Evolutionary conservation across 92 coral and sea anemone species (phyloP).

Genomic region (Pocillopora grandis): DNA sequence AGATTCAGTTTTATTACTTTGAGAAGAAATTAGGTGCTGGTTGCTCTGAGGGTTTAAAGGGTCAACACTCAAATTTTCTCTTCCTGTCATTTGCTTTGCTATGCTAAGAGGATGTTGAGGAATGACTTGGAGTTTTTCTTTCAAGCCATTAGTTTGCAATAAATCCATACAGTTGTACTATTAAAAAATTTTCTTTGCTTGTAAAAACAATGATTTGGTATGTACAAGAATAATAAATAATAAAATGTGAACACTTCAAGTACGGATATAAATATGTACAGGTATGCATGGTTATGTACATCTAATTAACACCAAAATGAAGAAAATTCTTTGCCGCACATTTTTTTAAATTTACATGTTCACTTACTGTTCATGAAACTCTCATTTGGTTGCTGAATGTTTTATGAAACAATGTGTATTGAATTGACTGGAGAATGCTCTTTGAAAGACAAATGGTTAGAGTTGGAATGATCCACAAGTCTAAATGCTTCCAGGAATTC

Average conservation of each 20-base stretch:
- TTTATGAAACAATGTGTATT: slow-evolving; percentile 39
- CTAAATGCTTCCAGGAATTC: slow-evolving; percentile 97
- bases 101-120: no score
- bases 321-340: neutral
- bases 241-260: neutral
- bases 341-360: no score
- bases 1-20: no score
- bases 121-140: no score
- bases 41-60: no score
- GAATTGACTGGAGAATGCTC: slow-evolving; percentile 37
- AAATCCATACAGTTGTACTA: no score
- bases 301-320: neutral
- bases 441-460: slow-evolving; percentile 26
- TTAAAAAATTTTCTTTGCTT: neutral
- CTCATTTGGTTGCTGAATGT: no score
- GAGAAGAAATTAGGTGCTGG: no score
- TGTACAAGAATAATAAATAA: neutral
- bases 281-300: neutral
- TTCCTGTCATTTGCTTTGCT: no score
- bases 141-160: no score
- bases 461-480: slow-evolving; percentile 67
- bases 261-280: neutral
- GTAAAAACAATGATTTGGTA: neutral
- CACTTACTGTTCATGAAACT: no score
- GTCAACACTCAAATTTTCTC: no score